Evolutionary conservation across 2,113 vertebrate genomes (phyloP).

Genomic region (Atlantisia rogersi): DNA sequence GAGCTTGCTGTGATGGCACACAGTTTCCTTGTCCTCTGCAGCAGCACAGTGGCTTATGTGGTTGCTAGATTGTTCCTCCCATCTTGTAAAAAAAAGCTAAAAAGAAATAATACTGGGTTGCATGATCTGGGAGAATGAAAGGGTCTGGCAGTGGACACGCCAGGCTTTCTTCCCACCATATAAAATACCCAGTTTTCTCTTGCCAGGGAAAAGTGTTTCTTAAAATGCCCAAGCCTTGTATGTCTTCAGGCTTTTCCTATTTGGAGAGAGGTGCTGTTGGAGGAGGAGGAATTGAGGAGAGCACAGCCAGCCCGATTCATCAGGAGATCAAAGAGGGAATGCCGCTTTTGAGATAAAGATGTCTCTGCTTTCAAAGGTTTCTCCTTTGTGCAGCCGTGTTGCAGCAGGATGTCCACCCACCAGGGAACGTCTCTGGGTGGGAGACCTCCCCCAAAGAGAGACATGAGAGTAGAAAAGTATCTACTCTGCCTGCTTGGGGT

Average conservation of each 20-base stretch:
- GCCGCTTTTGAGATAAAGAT: constrained; percentile 55
- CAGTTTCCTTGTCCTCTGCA: neutral
- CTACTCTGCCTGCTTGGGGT: neutral
- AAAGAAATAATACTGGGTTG: neutral
- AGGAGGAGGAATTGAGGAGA: neutral
- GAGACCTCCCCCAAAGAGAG: neutral
- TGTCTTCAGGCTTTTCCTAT: neutral
- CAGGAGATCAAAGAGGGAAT: neutral
- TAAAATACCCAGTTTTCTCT: neutral
- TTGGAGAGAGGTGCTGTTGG: neutral
- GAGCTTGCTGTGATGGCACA: neutral
- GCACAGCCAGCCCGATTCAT: neutral
- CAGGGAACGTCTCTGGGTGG: fast-evolving
- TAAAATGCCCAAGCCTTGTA: neutral
- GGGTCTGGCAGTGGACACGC: neutral
- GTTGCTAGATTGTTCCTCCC: neutral
- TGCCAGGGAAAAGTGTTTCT: neutral
- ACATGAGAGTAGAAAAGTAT: neutral
- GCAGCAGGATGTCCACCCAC: neutral
- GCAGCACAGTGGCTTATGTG: fast-evolving
- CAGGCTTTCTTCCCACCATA: neutral
- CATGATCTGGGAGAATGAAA: neutral
- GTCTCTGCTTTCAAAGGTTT: neutral
- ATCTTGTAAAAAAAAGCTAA: neutral
- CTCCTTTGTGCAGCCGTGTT: neutral